Base-by-base conservation (phyloP, 2,113 vertebrate species). In the Notarius quadriscutis region DNA sequence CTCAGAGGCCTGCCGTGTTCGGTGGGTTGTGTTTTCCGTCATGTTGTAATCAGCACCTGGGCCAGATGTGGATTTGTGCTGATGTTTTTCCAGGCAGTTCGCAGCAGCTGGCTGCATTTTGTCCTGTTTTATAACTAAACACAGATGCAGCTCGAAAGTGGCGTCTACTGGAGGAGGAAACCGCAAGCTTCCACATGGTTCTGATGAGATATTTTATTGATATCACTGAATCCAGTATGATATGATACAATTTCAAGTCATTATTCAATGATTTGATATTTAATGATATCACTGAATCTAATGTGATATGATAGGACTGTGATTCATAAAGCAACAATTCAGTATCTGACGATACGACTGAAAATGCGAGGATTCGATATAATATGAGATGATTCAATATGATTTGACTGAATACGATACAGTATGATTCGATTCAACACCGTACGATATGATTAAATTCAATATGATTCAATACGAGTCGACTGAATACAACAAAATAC, bases 21-120 rank as follows among this genome's bases (percentile, higher is more conserved):
- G 11, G 34, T 8, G 8, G 8, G 15, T 75, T 55, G 75, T 55
- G 50, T 78, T 53, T 78, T 78, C 50, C 22, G 41, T 78, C 77
- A 57, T 80, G 27, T 80, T 1, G 77, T 27, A 58, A 80, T 58
- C 53, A 58, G 77, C 15, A 30, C 17, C 55, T 80, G n/a, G n/a
- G 8, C 77, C 77, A 80, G 77, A 57, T 80, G 77, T 80, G 77
- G 51, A 79, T 57, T 15, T 79, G 77, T 55, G 53, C 53, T 80
- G 77, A 57, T 30, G 53, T 80, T 57, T 34, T 80, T 7, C 77
- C 77, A 80, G 77, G 30, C 53, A 1, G 10, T 41, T 12, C 41
- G 57, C 27, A 62, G 30, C n/a, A 58, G 77, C 53, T 80, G 77
- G 9, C 79, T 60, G 2, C 79, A 20, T 60, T 60, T 20, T 57